phyloP scores from a whole-genome alignment of 2,888 invertebrate species.

The Drosophila anomalata region DNA sequence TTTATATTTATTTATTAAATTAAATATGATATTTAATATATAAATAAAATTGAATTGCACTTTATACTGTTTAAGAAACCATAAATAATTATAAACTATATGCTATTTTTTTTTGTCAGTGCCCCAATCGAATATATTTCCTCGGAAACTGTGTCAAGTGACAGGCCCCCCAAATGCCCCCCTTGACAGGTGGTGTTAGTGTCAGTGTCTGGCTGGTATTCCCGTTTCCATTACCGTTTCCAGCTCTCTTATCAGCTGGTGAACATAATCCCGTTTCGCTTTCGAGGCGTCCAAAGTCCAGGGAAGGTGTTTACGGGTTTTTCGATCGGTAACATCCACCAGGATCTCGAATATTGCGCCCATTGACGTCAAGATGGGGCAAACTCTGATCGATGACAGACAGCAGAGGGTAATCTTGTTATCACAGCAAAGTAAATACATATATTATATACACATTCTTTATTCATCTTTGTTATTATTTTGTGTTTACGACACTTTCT shows the following conservation, averaged over 20 bases:
- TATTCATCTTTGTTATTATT: conserved; percentile 16
- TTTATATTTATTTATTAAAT: no score
- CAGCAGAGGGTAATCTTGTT: conserved; percentile 29
- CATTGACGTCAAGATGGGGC: conserved; percentile 63
- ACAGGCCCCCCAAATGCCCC: conserved; percentile 7
- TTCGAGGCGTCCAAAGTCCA: conserved; percentile 60
- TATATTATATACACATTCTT: neutral
- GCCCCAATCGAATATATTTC: conserved; percentile 4
- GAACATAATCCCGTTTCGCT: conserved; percentile 32
- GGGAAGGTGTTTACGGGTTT: conserved; percentile 69
- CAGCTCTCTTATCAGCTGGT: conserved; percentile 18
- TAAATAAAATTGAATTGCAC: no score
- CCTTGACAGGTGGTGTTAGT: conserved; percentile 21
- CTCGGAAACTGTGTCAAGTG: conserved; percentile 42
- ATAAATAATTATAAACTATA: neutral
- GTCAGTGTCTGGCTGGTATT: conserved; percentile 34
- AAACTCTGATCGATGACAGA: conserved; percentile 16
- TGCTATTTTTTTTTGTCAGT: neutral
- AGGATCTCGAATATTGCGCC: conserved; percentile 56
- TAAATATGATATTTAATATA: no score
- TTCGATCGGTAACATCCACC: conserved; percentile 63
- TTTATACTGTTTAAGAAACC: conserved; percentile 3
- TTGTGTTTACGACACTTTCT: conserved; percentile 47
- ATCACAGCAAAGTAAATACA: conserved; percentile 32
- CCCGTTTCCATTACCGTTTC: conserved; percentile 1